Evolutionary conservation across 1,140 invertebrate species (phyloP), one percentile per base, ranked within the genome.

Genomic region (Aphidius ervi): DNA sequence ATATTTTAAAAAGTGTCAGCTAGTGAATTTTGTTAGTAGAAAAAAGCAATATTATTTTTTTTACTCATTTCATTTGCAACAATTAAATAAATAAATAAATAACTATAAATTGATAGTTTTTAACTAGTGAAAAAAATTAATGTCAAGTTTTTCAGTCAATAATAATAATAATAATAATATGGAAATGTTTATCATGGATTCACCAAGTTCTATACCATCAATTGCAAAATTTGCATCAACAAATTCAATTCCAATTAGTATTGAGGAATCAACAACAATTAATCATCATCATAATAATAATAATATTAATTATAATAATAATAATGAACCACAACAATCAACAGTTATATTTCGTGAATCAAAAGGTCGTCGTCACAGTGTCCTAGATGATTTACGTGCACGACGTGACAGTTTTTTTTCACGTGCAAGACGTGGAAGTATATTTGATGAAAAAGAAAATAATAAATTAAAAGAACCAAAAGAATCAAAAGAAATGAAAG

Each of bases 181-280:
- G 66, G 72, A 67, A 50, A 77, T 79, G 74, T 77, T 71, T 57
- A 78, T 79, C 46, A 74, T 69, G 54, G 73, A 74, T 59, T 58
- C 68, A 37, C 64, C 63, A 20, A 68, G 61, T 57, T 68, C 66
- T 58, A 68, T 67, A 63, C 72, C 68, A 42, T 46, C 68, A 37
- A 64, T 53, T 9, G 16, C 63, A 6, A 79, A 80, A 55, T 80
- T 70, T 60, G 77, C 76, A 0, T 79, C 78, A 55, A 75, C 76
- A 4, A 77, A 72, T 61, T 81, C 79, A 40, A 81, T 81, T 23
- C 78, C 79, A 0, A 70, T 77, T 40, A 67, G 78, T 43, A 68
- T 77, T 23, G 71, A 74, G 58, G 70, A 71, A 9, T 61, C 69
- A 6, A 48, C 67, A 46, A 31, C 23, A 31, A 31, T 31, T 3